Percentiles rank a stretch among this genome's conserved stretches.
These are phyloP conservation scores for Protonemura montana DNA, from an alignment of 2,888 invertebrate species.

Conservation along the genomic window DNA sequence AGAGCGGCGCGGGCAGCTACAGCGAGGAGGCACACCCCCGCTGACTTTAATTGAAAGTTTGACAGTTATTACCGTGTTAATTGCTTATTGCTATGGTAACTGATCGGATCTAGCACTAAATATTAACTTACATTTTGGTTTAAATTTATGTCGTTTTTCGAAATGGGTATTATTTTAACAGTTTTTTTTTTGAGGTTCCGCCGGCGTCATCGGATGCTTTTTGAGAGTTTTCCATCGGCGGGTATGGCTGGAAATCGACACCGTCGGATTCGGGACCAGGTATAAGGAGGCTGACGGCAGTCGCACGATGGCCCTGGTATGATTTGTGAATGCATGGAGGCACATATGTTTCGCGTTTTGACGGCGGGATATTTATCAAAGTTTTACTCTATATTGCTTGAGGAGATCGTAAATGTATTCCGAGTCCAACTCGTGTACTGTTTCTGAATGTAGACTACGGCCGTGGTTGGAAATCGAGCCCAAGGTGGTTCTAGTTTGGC, in stretches of 20 bases:
- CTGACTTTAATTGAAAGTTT: slow-evolving; percentile 35
- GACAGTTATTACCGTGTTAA: slow-evolving; percentile 38
- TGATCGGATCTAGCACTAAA: neutral
- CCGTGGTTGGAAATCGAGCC: neutral
- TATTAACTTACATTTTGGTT: slow-evolving; percentile 12
- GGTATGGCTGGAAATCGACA: neutral
- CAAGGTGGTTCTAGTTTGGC: neutral
- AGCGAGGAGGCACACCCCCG: slow-evolving; percentile 19
- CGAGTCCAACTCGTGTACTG: neutral
- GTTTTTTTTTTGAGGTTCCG: neutral
- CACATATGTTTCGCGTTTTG: neutral
- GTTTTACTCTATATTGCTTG: neutral
- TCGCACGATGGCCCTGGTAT: neutral
- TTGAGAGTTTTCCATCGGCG: neutral
- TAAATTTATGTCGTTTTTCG: slow-evolving; percentile 2
- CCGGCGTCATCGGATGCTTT: too few relatives aligned
- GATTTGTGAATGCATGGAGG: neutral
- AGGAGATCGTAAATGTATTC: slow-evolving; percentile 4
- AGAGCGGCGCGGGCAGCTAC: neutral
- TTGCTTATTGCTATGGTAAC: slow-evolving; percentile 26
- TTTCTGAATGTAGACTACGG: neutral
- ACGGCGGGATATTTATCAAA: neutral
- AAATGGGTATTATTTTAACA: neutral
- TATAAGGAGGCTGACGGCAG: neutral
- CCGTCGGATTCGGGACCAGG: neutral